Base-by-base conservation (phyloP, 2,113 vertebrate genomes). In the Natator depressus region DNA sequence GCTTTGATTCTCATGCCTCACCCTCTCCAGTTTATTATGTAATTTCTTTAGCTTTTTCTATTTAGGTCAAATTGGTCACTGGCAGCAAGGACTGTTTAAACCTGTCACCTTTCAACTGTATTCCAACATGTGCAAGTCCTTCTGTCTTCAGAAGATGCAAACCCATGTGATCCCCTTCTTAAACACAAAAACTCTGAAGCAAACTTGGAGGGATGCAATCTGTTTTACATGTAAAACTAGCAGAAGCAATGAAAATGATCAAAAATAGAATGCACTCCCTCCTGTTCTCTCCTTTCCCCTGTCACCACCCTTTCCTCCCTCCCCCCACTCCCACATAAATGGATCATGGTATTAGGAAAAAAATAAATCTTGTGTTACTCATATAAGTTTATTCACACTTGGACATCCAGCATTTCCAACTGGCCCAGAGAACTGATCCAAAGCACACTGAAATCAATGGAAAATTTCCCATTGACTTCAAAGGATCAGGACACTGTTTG, bases 1-100 rank as follows among this genome's bases (percentile, higher is more conserved):
- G 25, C 22, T 88, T 91, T 83, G 86, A 49, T 3, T 79, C 82
- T 55, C 86, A 59, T 10, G 75, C 47, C 17, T 87, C 27, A 87
- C 6, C 42, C 3, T 80, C 29, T 89, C 65, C 38, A 54, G 22
- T 89, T 31, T 84, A 88, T 49, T 78, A 57, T 91, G 46, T 85
- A 79, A 88, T 94, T 85, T 59, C 83, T 86, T 95, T 84, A 82
- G 38, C 59, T 47, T 90, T 91, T 19, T n/a, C 76, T 79, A 13
- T 93, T 84, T 72, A 65, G 38, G 51, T 89, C 84, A 93, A 85
- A n/a, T 53, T n/a, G 88, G 29, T 47, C 81, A 91, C 22, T n/a
- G 62, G 42, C 78, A 80, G 20, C 84, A 10, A 75, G 2, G 16
- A 78, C 25, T 84, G 38, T 84, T 93, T 92, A 62, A 50, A 85